Base-by-base conservation (phyloP, 2,113 vertebrate genomes). In the Baryphthengus martii region DNA sequence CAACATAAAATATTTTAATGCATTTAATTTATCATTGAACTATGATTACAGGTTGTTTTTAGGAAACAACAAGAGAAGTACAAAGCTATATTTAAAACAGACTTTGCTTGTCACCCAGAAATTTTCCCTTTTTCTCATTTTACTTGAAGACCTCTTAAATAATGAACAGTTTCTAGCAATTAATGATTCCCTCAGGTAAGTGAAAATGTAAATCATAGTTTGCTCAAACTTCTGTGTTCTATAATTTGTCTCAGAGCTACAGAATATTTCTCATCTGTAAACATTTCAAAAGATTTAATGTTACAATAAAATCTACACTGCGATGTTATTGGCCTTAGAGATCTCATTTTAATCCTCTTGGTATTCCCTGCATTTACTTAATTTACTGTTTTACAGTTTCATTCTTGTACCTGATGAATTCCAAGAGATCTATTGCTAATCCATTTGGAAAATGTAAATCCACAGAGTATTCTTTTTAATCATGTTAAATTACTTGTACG, bases 371-470 rank as follows among this genome's bases (percentile, higher is more conserved):
- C 95, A 88, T 97, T 97, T 97, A 94, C 85, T 96, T 97, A 92
- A 89, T 65, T 90, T 96, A 89, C 74, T 94, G 23, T 93, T 98
- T 97, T 95, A 94, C 63, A 95, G 81, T 62, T 85, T 77, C 77
- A 90, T 89, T 70, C 68, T 95, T 80, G 83, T 35, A 92, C 50
- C 59, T 97, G 95, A 97, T 92, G 95, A 95, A 96, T 94, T 92
- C 66, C 53, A 59, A 95, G 76, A 97, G 92, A 85, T 81, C 67
- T 83, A 87, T 76, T 94, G 49, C 91, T 87, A 95, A 96, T 93
- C 96, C 56, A 88, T 88, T 97, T 91, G 75, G 87, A 97, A 97
- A 96, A 97, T 89, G 44, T 93, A 97, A 97, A 97, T 92, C 74
- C 89, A 90, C 25, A 87, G 91, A 94, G 52, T 29, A 85, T 94